A percentile compares a stretch with the other conserved stretches of the same genome.
phyloP scores from a whole-genome alignment of 2,797 vertebrate species.

The Onychomys arenicola region DNA sequence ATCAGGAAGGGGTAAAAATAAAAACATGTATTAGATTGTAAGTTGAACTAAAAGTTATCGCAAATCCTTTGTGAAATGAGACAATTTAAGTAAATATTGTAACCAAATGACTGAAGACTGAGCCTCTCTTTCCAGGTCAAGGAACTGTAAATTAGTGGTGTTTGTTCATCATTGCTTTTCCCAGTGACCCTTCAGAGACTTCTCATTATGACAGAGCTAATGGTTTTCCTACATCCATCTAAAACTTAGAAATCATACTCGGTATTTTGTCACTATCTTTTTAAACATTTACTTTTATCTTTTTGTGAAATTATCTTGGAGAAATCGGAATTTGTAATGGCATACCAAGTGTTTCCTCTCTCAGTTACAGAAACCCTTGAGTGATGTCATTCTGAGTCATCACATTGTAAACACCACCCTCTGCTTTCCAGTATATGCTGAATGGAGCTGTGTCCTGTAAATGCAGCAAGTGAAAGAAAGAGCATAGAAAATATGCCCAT shows the following conservation, averaged over 20 bases:
- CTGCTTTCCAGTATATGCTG: background rate
- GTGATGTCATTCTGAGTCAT: constrained; percentile 28
- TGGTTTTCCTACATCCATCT: background rate
- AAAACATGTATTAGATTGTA: constrained; percentile 41
- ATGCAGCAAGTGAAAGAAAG: background rate
- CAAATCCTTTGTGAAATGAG: constrained; percentile 18
- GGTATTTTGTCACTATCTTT: constrained; percentile 33
- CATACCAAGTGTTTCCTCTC: background rate
- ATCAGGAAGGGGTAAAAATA: background rate
- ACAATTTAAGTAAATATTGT: constrained; percentile 49
- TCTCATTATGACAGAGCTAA: constrained; percentile 12
- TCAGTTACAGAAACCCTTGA: background rate
- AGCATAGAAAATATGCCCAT: background rate
- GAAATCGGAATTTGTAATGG: background rate
- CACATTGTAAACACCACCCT: background rate
- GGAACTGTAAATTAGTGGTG: constrained; percentile 16
- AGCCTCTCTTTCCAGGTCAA: constrained; percentile 56
- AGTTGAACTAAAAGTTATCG: constrained; percentile 4
- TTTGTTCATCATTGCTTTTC: constrained; percentile 35
- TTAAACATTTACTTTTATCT: constrained; percentile 9
- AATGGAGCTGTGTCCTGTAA: background rate
- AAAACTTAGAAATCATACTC: constrained; percentile 13
- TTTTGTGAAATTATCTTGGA: constrained; percentile 46
- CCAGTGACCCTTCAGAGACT: background rate
- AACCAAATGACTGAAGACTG: background rate